Evolutionary conservation across 2,888 invertebrate genomes (phyloP), one percentile per base, ranked within the genome.

Genomic region (Drosophila longiperda): DNA sequence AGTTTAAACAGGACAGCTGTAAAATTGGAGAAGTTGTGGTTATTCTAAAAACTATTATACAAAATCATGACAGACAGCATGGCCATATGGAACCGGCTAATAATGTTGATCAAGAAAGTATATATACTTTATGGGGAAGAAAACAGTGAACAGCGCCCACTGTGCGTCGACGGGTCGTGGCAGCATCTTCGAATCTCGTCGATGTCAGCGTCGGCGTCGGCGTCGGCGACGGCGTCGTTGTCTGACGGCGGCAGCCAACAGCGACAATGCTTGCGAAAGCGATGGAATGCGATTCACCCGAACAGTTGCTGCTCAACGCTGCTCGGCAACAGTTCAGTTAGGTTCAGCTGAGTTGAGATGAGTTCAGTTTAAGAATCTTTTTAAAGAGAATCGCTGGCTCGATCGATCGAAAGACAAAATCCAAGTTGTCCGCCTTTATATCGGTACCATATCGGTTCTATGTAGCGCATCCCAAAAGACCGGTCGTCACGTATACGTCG

Each of bases 301-400:
- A 66, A 69, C 78, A 77, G 77, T 77, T 54, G 66, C 70, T 64
- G 71, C 71, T 71, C 58, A 58, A 54, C 66, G 77, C 71, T 77
- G 77, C 54, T 70, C 45, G 71, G 48, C 38, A 71, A 64, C 77
- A 63, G 78, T 78, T 70, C 60, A 69, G 66, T 74, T 70, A 1
- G 23, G 17, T 36, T 59, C 11, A 33, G 38, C 11, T 59, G 8
- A 15, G 49, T 50, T 61, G 33, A 57, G 23, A 23, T 33, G 12
- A 26, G n/a, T 38, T 60, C 36, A 20, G 54, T 48, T 9, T 32
- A 8, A 20, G 26, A 54, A 59, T 67, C 49, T 66, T 20, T 20
- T 23, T 5, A 15, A 55, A 49, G 50, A 49, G 50, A 52, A 50
- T 11, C 32, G 29, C 33, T 29, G 8, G n/a, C 38, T 29, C 38